Percentiles rank a stretch among this genome's conserved stretches.
phyloP scores from a whole-genome alignment of 2,888 invertebrate species.

The Parnassius apollo region DNA sequence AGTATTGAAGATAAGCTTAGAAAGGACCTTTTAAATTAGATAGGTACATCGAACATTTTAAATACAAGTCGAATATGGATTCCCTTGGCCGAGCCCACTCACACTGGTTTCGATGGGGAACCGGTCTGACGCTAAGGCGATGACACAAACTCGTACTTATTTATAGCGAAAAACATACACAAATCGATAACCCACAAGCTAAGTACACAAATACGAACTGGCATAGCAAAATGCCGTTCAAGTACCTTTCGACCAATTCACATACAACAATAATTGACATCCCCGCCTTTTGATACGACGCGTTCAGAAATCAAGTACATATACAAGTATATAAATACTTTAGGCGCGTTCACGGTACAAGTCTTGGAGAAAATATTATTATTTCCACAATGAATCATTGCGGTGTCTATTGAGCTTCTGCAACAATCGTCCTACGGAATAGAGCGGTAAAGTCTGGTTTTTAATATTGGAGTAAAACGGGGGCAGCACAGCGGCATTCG shows the following conservation, averaged over 20 bases:
- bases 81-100: conserved; percentile 52
- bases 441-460: conserved; percentile 71
- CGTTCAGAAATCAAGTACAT: conserved; percentile 36
- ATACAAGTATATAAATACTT: not conserved
- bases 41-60: conserved; percentile 3
- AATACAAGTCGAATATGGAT: conserved; percentile 35
- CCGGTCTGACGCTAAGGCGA: conserved; percentile 61
- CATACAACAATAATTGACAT: conserved; percentile 36
- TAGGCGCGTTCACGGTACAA: conserved; percentile 27
- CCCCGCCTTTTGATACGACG: conserved; percentile 54
- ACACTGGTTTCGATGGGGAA: conserved; percentile 60
- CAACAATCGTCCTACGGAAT: conserved; percentile 63
- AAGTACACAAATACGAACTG: conserved; percentile 46
- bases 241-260: conserved; percentile 36
- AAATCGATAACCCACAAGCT: conserved; percentile 69
- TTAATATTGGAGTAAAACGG: conserved; percentile 58
- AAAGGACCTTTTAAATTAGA: conserved; percentile 42
- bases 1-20: conserved; percentile 31
- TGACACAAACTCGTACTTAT: conserved; percentile 75
- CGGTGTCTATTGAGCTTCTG: conserved; percentile 44
- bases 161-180: conserved; percentile 75
- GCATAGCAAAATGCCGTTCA: conserved; percentile 44
- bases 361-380: conserved; percentile 55
- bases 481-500: conserved; percentile 75
- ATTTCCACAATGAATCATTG: conserved; percentile 74